phyloP scores from a whole-genome alignment of 2,888 invertebrate genomes.

The Rhamnusium bicolor region DNA sequence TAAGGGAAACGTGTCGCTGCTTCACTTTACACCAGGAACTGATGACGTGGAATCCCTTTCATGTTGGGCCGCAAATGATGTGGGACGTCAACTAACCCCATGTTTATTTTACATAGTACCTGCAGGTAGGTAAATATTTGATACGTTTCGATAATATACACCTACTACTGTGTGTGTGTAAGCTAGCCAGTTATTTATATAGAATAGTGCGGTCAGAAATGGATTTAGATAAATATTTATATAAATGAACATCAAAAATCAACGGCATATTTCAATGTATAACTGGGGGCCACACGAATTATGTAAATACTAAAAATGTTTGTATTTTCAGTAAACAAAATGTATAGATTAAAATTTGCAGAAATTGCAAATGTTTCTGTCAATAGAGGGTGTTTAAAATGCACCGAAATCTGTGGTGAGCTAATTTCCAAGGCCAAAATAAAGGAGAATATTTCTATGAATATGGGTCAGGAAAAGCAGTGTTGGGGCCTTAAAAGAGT shows the following conservation, averaged over 20 bases:
- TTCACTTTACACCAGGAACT: slow-evolving; percentile 75
- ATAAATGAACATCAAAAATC: background rate
- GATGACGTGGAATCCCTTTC: slow-evolving; percentile 86
- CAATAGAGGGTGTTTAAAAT: no score
- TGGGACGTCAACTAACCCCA: slow-evolving; percentile 86
- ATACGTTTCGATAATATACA: slow-evolving; percentile 4
- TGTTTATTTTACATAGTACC: slow-evolving; percentile 88
- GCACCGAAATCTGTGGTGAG: no score
- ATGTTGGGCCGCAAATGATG: slow-evolving; percentile 90
- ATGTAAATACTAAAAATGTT: no score
- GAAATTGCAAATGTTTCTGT: no score
- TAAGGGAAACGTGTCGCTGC: slow-evolving; percentile 71
- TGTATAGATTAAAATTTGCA: no score
- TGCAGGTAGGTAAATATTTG: slow-evolving; percentile 77
- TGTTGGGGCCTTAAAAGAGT: no score
- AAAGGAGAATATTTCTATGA: no score
- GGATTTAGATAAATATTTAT: background rate
- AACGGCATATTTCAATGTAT: no score
- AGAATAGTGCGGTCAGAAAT: background rate
- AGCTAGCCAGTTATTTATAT: background rate
- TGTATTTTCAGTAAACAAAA: no score
- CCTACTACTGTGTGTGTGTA: background rate
- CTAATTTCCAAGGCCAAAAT: no score
- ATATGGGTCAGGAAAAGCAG: no score
- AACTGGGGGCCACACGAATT: no score